phyloP scores from a whole-genome alignment of 2,113 vertebrate species.

The Micromys minutus region DNA sequence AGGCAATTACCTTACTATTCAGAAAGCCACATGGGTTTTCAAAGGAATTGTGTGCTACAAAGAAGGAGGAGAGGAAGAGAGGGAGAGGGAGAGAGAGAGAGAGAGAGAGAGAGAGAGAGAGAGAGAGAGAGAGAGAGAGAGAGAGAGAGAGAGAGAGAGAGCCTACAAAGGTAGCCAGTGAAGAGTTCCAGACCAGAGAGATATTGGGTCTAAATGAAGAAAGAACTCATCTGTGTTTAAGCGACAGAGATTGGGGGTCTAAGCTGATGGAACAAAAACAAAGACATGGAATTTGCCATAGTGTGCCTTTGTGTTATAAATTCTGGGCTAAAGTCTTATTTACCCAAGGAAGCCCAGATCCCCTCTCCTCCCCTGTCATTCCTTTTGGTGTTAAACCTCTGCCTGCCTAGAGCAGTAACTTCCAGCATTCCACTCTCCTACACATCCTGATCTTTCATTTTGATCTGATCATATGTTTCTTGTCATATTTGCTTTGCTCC shows the following conservation, averaged over 20 bases:
- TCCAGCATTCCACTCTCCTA: not conserved
- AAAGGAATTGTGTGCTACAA: not conserved
- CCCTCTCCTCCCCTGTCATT: not conserved
- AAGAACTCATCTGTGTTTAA: not conserved
- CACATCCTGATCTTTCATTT: not conserved
- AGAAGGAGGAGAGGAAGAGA: not conserved
- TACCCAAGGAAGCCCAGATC: not conserved
- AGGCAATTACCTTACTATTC: constrained; percentile 9
- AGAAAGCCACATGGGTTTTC: not conserved
- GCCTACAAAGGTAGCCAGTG: not conserved
- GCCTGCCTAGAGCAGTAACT: not conserved
- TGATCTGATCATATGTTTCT: not conserved
- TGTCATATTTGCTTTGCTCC: not conserved
- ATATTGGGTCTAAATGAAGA: not conserved
- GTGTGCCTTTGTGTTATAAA: not conserved
- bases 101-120: not conserved
- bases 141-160: not conserved
- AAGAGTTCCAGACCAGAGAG: not conserved
- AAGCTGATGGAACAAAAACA: not conserved
- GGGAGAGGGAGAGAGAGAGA: not conserved
- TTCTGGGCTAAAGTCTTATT: not conserved
- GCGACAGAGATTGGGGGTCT: not conserved
- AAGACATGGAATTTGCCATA: not conserved
- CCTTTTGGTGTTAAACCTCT: not conserved
- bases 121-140: not conserved